Evolutionary conservation across 2,113 vertebrate genomes (phyloP).

Genomic region (Xerus inauris): DNA sequence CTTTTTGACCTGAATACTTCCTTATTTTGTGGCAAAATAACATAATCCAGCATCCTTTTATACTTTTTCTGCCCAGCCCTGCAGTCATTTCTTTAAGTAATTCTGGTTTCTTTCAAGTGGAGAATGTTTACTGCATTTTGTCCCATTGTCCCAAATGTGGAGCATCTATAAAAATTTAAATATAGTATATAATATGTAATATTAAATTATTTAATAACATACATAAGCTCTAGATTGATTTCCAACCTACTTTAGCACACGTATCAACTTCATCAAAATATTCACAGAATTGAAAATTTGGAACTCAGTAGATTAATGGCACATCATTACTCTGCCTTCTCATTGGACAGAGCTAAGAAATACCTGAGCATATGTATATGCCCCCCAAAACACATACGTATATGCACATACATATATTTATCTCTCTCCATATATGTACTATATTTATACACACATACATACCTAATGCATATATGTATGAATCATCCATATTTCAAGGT

Average conservation of each 20-base stretch:
- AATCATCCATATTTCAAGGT: background rate
- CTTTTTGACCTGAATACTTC: constrained; percentile 4
- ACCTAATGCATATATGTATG: background rate
- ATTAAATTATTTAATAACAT: background rate
- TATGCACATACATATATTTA: background rate
- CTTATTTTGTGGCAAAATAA: constrained; percentile 12
- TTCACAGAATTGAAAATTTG: background rate
- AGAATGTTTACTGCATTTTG: background rate
- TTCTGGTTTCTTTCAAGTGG: constrained; percentile 16
- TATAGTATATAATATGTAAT: background rate
- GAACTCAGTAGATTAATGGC: background rate
- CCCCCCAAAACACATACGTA: background rate
- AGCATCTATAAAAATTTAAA: background rate
- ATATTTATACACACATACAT: background rate
- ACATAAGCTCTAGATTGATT: background rate
- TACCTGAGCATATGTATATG: background rate
- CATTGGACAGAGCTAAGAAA: background rate
- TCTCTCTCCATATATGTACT: background rate
- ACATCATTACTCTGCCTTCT: background rate
- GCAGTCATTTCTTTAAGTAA: constrained; percentile 27
- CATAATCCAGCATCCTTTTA: background rate
- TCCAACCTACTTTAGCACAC: background rate
- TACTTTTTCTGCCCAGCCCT: background rate
- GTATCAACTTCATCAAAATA: background rate
- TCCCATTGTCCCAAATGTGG: background rate